Evolutionary conservation across 2,888 invertebrate genomes (phyloP), one percentile per base, ranked within the genome.

Genomic region (Oxyteleia sp.): DNA sequence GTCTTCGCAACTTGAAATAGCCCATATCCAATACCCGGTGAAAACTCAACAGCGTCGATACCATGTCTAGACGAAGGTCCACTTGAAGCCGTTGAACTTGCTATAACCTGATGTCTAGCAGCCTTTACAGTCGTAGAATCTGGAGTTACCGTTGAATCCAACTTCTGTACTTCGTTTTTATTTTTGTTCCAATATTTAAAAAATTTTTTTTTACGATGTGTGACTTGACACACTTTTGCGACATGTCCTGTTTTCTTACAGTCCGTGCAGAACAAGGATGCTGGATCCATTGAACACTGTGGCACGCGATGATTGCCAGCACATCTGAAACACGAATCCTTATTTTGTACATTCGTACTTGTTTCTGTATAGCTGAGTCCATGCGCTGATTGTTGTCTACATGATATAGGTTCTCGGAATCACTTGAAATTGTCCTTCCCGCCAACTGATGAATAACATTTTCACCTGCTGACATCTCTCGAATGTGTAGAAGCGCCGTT

Each of bases 201-300:
- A n/a, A n/a, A n/a, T n/a, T n/a, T n/a, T n/a, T n/a, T n/a, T n/a
- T n/a, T n/a, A n/a, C n/a, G n/a, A n/a, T n/a, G n/a, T n/a, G n/a
- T 13, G n/a, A 26, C 2, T 23, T 61, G 38, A 18, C 61, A 61
- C 8, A 43, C 15, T 10, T 61, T 64, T 8, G 51, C 49, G 5
- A 64, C 35, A 38, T 38, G 49, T 10, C 49, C 69, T n/a, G 16
- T 47, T 38, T 55, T 74, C 0, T 74, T 51, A 13, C 53, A 74
- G 5, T 16, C 10, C 1, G 63, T 75, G 26, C 57, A 66, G 10
- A 57, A 32, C 1, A 75, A 15, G 0, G 75, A 75, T 35, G 15
- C n/a, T 7, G 75, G 64, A 38, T 75, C 75, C 57, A 75, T 45
- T 4, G 18, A 0, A 16, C 57, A 75, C 5, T 64, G 38, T 0